Conservation (phyloP, 1,140 invertebrate genomes). For the Argopecten irradians region DNA sequence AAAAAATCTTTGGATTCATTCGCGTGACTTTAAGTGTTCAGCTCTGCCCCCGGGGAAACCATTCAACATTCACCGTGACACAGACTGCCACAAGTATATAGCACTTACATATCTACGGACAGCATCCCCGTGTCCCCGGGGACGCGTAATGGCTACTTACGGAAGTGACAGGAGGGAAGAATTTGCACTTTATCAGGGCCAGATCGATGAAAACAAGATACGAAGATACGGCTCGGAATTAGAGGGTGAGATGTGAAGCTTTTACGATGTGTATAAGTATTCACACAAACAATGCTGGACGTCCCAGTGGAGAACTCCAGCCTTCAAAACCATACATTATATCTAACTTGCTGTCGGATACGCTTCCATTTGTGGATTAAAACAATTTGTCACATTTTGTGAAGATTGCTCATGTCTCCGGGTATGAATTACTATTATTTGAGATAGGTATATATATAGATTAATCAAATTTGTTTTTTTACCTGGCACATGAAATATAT, state of each 20-base stretch:
- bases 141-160: not conserved
- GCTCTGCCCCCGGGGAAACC: not conserved
- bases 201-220: not conserved
- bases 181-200: not conserved
- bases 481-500: too few species aligned
- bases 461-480: too few species aligned
- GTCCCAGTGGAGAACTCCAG: not conserved
- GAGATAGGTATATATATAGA: too few species aligned
- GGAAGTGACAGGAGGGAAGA: not conserved
- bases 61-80: not conserved
- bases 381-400: not conserved
- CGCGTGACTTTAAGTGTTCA: not conserved
- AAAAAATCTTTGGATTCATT: not conserved
- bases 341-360: not conserved
- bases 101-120: not conserved
- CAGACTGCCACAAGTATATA: not conserved
- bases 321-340: not conserved
- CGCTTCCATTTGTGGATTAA: not conserved
- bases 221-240: not conserved
- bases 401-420: too few species aligned
- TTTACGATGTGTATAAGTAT: not conserved
- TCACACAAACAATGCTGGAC: not conserved
- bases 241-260: not conserved
- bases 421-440: too few species aligned
- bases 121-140: not conserved